Evolutionary conservation across 2,888 invertebrate genomes (phyloP).

Genomic region (Mimumesa dahlbomi): DNA sequence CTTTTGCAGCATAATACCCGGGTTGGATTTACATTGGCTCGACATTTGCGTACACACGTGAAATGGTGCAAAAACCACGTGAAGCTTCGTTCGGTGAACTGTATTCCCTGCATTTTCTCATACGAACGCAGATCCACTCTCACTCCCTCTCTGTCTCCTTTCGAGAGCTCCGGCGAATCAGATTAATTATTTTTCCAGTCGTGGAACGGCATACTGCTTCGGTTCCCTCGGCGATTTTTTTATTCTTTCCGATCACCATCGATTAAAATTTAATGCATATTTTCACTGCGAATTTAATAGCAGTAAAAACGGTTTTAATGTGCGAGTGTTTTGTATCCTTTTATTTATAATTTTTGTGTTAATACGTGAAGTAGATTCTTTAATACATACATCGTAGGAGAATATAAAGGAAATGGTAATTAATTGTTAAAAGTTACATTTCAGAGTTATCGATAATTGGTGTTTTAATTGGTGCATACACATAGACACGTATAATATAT

Average conservation of each 20-base stretch:
- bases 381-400: too few species aligned
- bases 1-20: slow-evolving; percentile 25
- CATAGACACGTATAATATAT: too few species aligned
- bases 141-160: not conserved
- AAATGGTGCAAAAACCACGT: slow-evolving; percentile 27
- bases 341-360: too few species aligned
- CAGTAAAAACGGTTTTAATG: not conserved
- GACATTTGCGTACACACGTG: slow-evolving; percentile 18
- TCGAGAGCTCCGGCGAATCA: slow-evolving; percentile 21
- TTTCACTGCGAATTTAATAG: not conserved
- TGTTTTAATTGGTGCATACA: too few species aligned
- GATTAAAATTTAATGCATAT: not conserved
- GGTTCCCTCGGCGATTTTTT: not conserved
- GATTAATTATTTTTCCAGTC: slow-evolving; percentile 33
- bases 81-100: slow-evolving; percentile 8
- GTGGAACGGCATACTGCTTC: not conserved
- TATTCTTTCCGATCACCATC: not conserved
- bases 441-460: too few species aligned
- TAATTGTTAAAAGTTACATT: too few species aligned
- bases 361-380: too few species aligned
- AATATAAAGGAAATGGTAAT: too few species aligned
- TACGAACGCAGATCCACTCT: slow-evolving; percentile 8
- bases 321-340: too few species aligned
- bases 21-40: slow-evolving; percentile 27
- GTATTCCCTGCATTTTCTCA: slow-evolving; percentile 28